phyloP scores from a whole-genome alignment of 2,797 vertebrate genomes.

The Euthynnus affinis region DNA sequence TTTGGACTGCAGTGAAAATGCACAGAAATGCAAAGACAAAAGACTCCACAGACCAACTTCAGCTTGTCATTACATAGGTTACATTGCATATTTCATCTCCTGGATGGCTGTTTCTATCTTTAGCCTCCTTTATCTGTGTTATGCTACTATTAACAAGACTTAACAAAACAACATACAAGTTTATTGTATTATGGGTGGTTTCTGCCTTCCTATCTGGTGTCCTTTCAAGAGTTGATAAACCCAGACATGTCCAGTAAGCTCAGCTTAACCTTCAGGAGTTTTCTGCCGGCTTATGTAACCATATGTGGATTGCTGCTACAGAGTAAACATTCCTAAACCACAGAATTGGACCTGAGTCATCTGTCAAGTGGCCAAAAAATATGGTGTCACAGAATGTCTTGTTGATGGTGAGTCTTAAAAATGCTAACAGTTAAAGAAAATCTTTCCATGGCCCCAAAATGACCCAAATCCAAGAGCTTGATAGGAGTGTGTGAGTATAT shows the following conservation, averaged over 20 bases:
- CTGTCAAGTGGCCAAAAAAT: conserved; percentile 28
- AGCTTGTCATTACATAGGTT: too few relatives aligned
- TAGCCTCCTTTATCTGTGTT: neutral
- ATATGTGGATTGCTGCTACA: neutral
- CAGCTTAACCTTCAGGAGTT: conserved; percentile 4
- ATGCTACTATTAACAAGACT: neutral
- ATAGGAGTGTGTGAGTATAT: neutral
- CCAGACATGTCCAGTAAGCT: neutral
- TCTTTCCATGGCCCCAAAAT: conserved; percentile 3
- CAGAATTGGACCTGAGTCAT: conserved; percentile 15
- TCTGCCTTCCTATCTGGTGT: neutral
- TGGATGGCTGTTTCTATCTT: neutral
- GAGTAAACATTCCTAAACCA: conserved; percentile 15
- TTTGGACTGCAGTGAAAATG: neutral
- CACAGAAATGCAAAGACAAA: neutral
- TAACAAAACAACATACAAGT: conserved; percentile 8
- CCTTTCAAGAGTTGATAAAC: neutral
- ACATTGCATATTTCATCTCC: neutral
- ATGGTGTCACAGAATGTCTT: neutral
- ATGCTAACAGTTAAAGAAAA: neutral
- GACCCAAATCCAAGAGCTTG: neutral
- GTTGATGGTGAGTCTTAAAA: conserved; percentile 4
- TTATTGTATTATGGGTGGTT: conserved; percentile 1
- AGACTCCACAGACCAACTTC: neutral
- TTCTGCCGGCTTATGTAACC: conserved; percentile 1